Evolutionary conservation across 1,140 invertebrate genomes (phyloP), one percentile per base, ranked within the genome.

Genomic region (Pteromalus puparum): DNA sequence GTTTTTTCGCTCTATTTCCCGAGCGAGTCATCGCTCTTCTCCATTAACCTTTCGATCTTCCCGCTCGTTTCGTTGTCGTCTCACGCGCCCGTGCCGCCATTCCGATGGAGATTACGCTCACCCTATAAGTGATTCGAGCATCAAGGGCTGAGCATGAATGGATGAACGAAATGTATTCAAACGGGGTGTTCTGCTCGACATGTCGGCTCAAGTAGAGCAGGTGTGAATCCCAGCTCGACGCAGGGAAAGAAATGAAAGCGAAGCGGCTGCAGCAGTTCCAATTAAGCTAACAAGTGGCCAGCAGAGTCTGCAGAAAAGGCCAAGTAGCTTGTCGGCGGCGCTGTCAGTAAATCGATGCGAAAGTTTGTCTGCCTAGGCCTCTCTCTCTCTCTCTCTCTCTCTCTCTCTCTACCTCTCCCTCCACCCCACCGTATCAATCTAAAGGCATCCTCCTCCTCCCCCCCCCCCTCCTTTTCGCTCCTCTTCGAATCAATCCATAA

Each of bases 281-380:
- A 75, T 75, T 75, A 75, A 75, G 38, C 38, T 75, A 75, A 75
- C 73, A 75, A 75, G 73, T 75, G 73, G 73, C 73, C 73, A 75
- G 42, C 15, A 30, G 30, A 42, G 72, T 73, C 72, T 48, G 38
- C 15, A 73, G 72, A 73, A 73, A 70, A 73, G 72, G 72, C 72
- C 72, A 73, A 73, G 73, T 46, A n/a, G 73, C 34, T 9, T 30
- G 67, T 13, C 86, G 85, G 86, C 88, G 86, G 87, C 83, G 85
- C 88, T 86, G 87, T 88, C 85, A 86, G 87, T 86, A 88, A 87
- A 88, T 88, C 87, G 87, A 87, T 88, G 88, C 84, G 88, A 88
- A 88, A 87, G 86, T 86, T 83, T 87, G 77, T 81, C 86, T 48
- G 84, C 61, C 81, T 81, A 85, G 75, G 67, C 77, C 77, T 81